phyloP scores from a whole-genome alignment of 2,797 vertebrate genomes.

The Melanotaenia nigrans region DNA sequence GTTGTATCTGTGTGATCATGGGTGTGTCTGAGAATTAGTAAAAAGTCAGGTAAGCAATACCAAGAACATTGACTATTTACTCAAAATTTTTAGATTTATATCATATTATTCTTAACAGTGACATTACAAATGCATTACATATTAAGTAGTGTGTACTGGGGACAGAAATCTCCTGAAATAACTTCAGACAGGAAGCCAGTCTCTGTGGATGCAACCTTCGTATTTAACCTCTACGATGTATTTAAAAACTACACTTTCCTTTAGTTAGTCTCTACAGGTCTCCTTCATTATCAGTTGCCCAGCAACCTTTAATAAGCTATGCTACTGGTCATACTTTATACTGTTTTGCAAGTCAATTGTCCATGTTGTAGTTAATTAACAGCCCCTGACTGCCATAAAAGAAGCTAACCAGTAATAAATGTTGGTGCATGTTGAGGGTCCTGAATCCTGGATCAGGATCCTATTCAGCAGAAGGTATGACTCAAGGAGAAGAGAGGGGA shows the following conservation, averaged over 20 bases:
- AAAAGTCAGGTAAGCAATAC: too few relatives aligned
- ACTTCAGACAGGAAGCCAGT: not conserved
- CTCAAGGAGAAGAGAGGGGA: not conserved
- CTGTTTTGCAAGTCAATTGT: slow-evolving; percentile 41
- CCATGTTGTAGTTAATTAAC: slow-evolving; percentile 21
- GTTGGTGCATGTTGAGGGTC: too few relatives aligned
- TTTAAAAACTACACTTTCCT: not conserved
- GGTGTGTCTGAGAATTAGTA: too few relatives aligned
- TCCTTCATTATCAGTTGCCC: slow-evolving; percentile 21
- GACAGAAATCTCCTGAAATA: too few relatives aligned
- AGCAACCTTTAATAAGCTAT: slow-evolving; percentile 35
- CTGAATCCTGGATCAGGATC: slow-evolving; percentile 1
- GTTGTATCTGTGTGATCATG: too few relatives aligned
- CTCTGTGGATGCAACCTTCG: not conserved
- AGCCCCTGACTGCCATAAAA: too few relatives aligned
- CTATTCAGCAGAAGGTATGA: not conserved
- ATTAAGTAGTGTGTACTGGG: too few relatives aligned
- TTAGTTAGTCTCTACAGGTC: slow-evolving; percentile 3
- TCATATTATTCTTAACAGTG: too few relatives aligned
- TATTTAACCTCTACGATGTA: not conserved
- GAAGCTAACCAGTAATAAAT: too few relatives aligned
- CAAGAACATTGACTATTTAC: too few relatives aligned
- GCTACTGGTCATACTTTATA: slow-evolving; percentile 26
- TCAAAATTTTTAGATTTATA: too few relatives aligned
- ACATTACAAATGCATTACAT: too few relatives aligned